Conservation (phyloP, 2,797 vertebrate species). For the Rhinatrema bivittatum region DNA sequence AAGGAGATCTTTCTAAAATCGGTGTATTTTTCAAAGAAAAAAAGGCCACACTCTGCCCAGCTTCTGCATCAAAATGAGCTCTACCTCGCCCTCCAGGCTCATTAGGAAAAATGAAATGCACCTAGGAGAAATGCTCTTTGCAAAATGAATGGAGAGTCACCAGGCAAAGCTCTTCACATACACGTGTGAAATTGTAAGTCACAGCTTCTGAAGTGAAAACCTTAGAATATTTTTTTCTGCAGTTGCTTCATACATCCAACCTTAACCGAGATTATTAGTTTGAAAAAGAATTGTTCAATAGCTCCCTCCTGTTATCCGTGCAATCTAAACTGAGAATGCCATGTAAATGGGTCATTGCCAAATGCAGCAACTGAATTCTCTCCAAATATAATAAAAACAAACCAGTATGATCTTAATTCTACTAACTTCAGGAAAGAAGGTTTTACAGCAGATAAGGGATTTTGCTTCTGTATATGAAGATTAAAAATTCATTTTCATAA, state of each 20-base stretch:
- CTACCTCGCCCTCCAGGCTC: constrained; percentile 37
- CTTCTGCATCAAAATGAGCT: constrained; percentile 28
- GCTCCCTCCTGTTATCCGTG: too few relatives aligned
- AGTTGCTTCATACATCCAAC: constrained; percentile 45
- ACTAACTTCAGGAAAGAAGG: constrained; percentile 60
- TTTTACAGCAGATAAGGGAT: constrained; percentile 71
- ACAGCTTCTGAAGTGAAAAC: constrained; percentile 38
- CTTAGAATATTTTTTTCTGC: constrained; percentile 31
- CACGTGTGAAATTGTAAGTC: constrained; percentile 41
- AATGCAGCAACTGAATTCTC: constrained; percentile 55
- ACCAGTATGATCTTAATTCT: constrained; percentile 61
- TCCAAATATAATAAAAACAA: constrained; percentile 64
- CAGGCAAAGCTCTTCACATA: too few relatives aligned
- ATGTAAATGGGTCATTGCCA: constrained; percentile 70
- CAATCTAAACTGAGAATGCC: constrained; percentile 65
- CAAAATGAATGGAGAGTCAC: too few relatives aligned
- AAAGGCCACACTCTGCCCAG: constrained; percentile 40
- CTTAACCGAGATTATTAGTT: constrained; percentile 40
- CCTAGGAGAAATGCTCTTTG: too few relatives aligned
- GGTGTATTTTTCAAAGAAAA: constrained; percentile 60
- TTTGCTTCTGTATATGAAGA: constrained; percentile 85
- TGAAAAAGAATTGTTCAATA: constrained; percentile 42
- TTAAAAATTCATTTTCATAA: constrained; percentile 94
- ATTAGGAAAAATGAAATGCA: constrained; percentile 22
- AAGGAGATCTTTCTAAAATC: constrained; percentile 28